phyloP scores from a whole-genome alignment of 2,888 invertebrate species.

The Phengaris arion region DNA sequence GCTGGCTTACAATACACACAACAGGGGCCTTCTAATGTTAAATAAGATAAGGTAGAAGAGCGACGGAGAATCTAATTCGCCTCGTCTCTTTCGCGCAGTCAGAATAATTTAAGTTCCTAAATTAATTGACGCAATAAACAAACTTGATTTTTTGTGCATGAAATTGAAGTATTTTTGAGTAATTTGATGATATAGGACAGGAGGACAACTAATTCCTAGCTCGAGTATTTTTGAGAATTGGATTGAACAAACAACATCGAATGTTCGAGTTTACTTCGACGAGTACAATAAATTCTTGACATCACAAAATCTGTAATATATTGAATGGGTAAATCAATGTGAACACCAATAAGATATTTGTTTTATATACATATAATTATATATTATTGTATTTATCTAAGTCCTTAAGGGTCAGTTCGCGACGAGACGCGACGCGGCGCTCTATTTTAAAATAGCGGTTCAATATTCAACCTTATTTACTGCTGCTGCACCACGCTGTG shows the following conservation, averaged over 20 bases:
- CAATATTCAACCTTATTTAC: too few relatives aligned
- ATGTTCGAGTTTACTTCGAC: neutral
- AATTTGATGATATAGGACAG: neutral
- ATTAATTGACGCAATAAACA: slow-evolving; percentile 5
- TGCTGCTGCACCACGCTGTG: too few relatives aligned
- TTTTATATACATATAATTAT: neutral
- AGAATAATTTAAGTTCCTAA: slow-evolving; percentile 15
- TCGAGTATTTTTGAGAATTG: neutral
- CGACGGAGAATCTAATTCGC: slow-evolving; percentile 18
- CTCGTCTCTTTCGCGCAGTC: slow-evolving; percentile 6
- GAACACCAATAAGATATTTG: slow-evolving; percentile 7
- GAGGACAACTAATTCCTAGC: neutral
- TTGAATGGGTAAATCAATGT: neutral
- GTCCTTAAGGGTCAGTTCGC: neutral
- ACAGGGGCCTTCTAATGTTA: slow-evolving; percentile 17
- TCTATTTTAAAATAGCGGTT: too few relatives aligned
- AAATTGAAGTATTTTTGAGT: neutral
- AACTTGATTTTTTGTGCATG: neutral
- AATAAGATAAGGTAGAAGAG: slow-evolving; percentile 14
- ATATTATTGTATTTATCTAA: neutral
- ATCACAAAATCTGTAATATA: neutral
- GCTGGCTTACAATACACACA: neutral
- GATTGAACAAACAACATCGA: neutral
- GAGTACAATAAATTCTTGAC: neutral
- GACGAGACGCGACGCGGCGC: neutral